Base-by-base conservation (phyloP, 2,797 vertebrate species). In the Fistularia commersonii region DNA sequence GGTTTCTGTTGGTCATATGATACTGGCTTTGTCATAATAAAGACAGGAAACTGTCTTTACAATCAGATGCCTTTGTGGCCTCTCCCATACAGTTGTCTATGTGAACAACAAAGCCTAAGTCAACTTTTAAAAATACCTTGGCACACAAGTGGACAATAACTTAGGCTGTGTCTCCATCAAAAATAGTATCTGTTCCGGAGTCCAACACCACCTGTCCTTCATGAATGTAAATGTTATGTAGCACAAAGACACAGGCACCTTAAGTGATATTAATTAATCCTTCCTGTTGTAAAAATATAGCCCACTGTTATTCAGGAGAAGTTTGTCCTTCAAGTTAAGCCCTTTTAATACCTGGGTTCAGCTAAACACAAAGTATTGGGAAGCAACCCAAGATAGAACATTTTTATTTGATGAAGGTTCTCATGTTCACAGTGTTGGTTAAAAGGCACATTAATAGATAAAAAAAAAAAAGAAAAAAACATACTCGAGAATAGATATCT, bases 71-170 rank as follows among this genome's bases (percentile, higher is more conserved):
- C 10, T 49, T 44, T 11, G 36, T 50, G 38, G 11, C 11, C 3
- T 49, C 48, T 50, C 8, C 45, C 11, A 10, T 48, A 47, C 66
- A 63, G 52, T 65, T 68, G 65, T 57, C 42, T 51, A 23, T 23
- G 23, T 23, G 14, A 12, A 53, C 9, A 31, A 64, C 48, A 59
- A 58, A 58, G 43, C 51, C 41, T 23, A 41, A 45, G 13, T 36
- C 45, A 63, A 48, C 38, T 3, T 6, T 46, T 56, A 61, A 69
- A 71, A 64, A 73, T 77, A 73, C 60, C 48, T 37, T 54, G 13
- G 41, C 12, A 15, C 46, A 48, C 38, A 66, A 60, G 63, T 36
- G 31, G 37, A 41, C 11, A 32, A 43, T 39, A 32, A 60, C 33
- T 57, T 51, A 62, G 15, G 39, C 8, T 45, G 39, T 23, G 12